A percentile compares a stretch with the other conserved stretches of the same genome.
Conservation (phyloP, 1,140 invertebrate genomes). For the Drepana arcuata region DNA sequence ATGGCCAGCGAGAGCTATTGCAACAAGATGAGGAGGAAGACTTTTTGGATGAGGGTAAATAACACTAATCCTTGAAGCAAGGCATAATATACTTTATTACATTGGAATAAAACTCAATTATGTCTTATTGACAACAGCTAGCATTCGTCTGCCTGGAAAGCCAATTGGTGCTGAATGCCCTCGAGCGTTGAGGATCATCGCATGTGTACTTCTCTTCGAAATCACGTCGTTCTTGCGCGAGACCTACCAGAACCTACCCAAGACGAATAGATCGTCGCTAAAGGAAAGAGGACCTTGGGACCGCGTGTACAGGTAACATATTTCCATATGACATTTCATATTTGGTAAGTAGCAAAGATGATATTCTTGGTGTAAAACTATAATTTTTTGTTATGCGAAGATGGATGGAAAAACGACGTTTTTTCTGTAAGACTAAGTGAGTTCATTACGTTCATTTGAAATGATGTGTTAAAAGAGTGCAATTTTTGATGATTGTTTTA, state of each 20-base stretch:
- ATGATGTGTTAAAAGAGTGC: slow-evolving; percentile 50
- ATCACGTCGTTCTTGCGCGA: slow-evolving; percentile 98
- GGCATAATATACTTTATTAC: too few relatives aligned
- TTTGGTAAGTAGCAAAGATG: slow-evolving; percentile 53
- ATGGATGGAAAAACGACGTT: slow-evolving; percentile 69
- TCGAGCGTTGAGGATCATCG: slow-evolving; percentile 91
- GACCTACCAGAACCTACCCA: slow-evolving; percentile 89
- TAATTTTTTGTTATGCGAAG: slow-evolving; percentile 65
- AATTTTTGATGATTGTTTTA: slow-evolving; percentile 60
- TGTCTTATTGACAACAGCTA: too few relatives aligned
- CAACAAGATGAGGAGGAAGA: slow-evolving; percentile 97
- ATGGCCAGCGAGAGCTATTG: slow-evolving; percentile 86
- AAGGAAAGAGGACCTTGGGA: slow-evolving; percentile 87
- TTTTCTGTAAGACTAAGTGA: slow-evolving; percentile 70
- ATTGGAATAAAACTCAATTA: too few relatives aligned
- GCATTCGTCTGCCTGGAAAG: slow-evolving; percentile 87
- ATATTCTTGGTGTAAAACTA: slow-evolving; percentile 43
- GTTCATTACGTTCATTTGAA: slow-evolving; percentile 61
- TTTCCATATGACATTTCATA: slow-evolving; percentile 18
- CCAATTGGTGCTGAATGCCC: slow-evolving; percentile 82
- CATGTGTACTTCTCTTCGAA: slow-evolving; percentile 94
- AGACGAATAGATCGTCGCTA: slow-evolving; percentile 77
- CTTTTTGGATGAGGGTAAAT: slow-evolving; percentile 98
- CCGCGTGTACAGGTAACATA: slow-evolving; percentile 78
- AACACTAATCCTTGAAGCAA: too few relatives aligned